Base-by-base conservation (phyloP, 2,797 vertebrate species). In the Hipposideros larvatus region DNA sequence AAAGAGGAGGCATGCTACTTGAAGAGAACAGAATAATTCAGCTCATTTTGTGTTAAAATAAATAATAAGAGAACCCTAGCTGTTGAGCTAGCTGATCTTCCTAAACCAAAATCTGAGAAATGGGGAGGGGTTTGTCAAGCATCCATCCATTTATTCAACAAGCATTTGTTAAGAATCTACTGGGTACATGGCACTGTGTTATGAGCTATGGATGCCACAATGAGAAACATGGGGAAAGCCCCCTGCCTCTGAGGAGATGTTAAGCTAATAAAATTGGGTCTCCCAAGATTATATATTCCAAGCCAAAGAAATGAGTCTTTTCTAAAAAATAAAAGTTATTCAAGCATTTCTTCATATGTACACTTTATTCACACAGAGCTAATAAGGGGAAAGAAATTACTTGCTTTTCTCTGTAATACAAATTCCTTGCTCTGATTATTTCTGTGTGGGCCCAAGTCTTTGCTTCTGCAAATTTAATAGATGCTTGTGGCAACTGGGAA, bases 371-470 rank as follows among this genome's bases (percentile, higher is more conserved):
- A 84, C 71, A 59, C 68, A 93, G 59, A 94, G 41, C 46, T 94
- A 92, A 96, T 26, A 85, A 91, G 55, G 79, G 59, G 11, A 18
- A 93, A 87, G 0, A 41, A 86, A 74, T 75, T 96, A 88, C 93
- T 91, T 41, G 1, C 71, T 97, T 53, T 96, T 55, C 68, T 92
- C 83, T 91, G 11, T 0, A 0, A 18, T 95, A 8, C 66, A 83
- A 24, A 98, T 97, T 97, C 63, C 61, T 97, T 97, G 94, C 96
- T 98, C 94, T 97, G 95, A 94, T 98, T 97, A 96, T 97, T 98
- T 95, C 94, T 96, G 71, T 97, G 86, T 90, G 96, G 88, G 82
- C 93, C 48, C 86, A 95, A 90, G 87, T 93, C 68, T 97, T 98
- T 97, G 93, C 87, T 93, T 97, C 92, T 97, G 96, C 66, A 89